Conservation (phyloP, 2,888 invertebrate species). For the Chouioia cunea region DNA sequence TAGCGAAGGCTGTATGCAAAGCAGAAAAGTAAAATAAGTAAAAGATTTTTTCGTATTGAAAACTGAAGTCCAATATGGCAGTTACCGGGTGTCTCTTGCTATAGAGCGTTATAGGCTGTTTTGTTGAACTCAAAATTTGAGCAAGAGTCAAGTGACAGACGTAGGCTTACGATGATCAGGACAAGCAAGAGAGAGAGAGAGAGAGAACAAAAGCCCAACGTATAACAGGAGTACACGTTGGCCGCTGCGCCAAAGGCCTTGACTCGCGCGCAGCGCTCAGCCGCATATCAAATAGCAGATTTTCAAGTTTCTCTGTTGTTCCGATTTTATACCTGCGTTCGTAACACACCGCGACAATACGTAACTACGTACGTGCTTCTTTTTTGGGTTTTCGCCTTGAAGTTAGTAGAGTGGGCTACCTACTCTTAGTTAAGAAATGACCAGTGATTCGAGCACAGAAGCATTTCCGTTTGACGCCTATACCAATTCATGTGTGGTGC, state of each 20-base stretch:
- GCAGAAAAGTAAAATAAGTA: constrained; percentile 30
- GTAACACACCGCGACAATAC: not conserved
- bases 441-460: constrained; percentile 29
- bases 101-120: not conserved
- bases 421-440: not conserved
- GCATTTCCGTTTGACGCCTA: constrained; percentile 44
- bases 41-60: constrained; percentile 37
- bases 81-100: too few relatives aligned
- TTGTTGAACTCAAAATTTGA: constrained; percentile 20
- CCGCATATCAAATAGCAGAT: constrained; percentile 46
- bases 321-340: constrained; percentile 32
- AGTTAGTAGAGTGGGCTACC: not conserved
- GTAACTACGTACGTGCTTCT: not conserved
- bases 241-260: constrained; percentile 12
- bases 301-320: constrained; percentile 41
- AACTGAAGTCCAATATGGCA: too few relatives aligned
- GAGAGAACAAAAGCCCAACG: constrained; percentile 33
- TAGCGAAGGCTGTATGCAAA: constrained; percentile 18
- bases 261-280: constrained; percentile 18
- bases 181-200: not conserved
- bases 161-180: too few relatives aligned
- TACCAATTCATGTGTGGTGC: constrained; percentile 48
- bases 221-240: not conserved
- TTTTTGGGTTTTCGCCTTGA: not conserved
- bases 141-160: constrained; percentile 13